These are phyloP conservation scores for Tamandua tetradactyla DNA, from an alignment of 2,797 vertebrate species.

Conservation along the genomic window DNA sequence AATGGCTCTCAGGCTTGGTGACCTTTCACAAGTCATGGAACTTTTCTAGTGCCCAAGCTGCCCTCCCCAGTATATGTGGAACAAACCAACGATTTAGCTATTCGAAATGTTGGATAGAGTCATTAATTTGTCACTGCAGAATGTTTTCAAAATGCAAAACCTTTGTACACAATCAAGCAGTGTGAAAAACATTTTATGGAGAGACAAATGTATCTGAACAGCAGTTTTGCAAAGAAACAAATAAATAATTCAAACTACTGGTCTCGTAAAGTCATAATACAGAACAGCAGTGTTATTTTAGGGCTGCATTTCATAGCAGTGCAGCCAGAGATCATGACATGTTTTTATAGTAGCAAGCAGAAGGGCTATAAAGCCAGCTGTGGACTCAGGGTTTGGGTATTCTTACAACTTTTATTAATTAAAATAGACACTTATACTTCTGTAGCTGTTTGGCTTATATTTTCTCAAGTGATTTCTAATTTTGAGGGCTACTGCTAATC, in stretches of 20 bases:
- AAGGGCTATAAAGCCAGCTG: background rate
- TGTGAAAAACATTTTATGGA: conserved; percentile 38
- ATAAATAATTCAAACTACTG: conserved; percentile 31
- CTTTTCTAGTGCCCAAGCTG: conserved; percentile 54
- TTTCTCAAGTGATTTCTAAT: background rate
- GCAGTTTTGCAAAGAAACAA: conserved; percentile 45
- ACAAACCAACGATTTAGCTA: conserved; percentile 17
- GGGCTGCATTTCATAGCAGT: background rate
- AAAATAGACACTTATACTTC: background rate
- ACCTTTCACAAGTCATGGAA: conserved; percentile 66
- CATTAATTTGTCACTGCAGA: conserved; percentile 16
- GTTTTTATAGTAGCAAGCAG: conserved; percentile 31
- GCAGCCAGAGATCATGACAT: background rate
- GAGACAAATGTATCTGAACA: conserved; percentile 7
- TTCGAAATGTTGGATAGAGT: conserved; percentile 46
- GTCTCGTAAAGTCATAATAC: background rate
- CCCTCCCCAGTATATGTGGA: background rate
- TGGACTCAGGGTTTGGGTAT: background rate
- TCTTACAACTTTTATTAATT: background rate
- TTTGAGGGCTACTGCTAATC: background rate
- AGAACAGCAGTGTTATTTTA: background rate
- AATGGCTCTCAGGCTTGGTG: conserved; percentile 41
- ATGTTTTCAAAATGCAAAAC: conserved; percentile 43
- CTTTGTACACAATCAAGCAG: background rate
- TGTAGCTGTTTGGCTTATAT: background rate